Base-by-base conservation (phyloP, 2,888 invertebrate genomes). In the Thera britannica region DNA sequence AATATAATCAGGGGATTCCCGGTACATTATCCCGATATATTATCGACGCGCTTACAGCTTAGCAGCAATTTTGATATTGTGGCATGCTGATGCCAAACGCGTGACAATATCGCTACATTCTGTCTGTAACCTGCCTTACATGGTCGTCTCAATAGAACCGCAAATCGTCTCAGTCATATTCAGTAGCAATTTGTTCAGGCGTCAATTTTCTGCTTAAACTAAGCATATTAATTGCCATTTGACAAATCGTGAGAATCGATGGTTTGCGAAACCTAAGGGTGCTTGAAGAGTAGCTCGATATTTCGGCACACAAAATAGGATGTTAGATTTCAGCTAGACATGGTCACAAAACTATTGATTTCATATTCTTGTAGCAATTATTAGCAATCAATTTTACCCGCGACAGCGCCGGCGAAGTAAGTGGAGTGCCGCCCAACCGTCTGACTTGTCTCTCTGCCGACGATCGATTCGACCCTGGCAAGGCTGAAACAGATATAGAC, bases 351-450 rank as follows among this genome's bases (percentile, higher is more conserved):
- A 46, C 9, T 9, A 46, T 5, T 9, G 9, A 46, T 2, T 46
- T 41, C 5, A 7, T 41, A 41, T 41, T 41, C 7, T 3, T 41
- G 4, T 41, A 41, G 41, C 6, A 38, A 41, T 46, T 46, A 46
- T 8, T 9, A 46, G 7, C 38, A 7, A 46, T 46, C 9, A 9
- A 1, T 46, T 2, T 65, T 74, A 93, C 93, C 88, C 93, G 78
- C 11, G 90, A 84, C 34, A 93, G 83, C 4, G 93, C 93, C 5
- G 93, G 93, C 0, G 93, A 93, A 1, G 93, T 93, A 66, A 93
- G 90, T 0, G 93, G 93, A 0, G 93, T 93, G 60, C 90, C 90
- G 44, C 92, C 92, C 49, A 91, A 79, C 34, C 93, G 80, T 2
- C 92, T 85, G 74, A 87, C 82, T 64, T 83, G 81, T 11, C 92